These are phyloP conservation scores for Macroramphosus scolopax DNA, from an alignment of 2,797 vertebrate species.

Conservation along the genomic window DNA sequence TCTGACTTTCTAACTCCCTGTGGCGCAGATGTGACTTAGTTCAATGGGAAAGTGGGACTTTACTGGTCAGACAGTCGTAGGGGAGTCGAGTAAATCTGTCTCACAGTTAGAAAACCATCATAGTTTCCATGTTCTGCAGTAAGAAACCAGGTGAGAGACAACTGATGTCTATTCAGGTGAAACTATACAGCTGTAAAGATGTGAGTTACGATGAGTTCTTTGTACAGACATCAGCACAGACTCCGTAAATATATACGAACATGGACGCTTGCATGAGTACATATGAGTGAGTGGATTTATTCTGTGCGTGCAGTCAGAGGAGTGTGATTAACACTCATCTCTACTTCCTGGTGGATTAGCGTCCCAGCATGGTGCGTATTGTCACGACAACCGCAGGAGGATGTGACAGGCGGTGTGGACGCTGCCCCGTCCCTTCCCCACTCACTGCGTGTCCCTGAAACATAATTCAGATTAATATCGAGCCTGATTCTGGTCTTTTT, in stretches of 20 bases:
- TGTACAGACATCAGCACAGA: too few species aligned
- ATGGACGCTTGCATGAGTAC: neutral
- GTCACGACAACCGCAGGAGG: constrained; percentile 27
- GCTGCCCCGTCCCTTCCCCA: neutral
- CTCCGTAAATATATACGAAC: too few species aligned
- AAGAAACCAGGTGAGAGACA: too few species aligned
- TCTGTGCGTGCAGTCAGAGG: constrained; percentile 47
- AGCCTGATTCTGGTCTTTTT: too few species aligned
- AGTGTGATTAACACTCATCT: constrained; percentile 60
- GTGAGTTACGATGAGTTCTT: too few species aligned
- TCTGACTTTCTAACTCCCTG: constrained; percentile 16
- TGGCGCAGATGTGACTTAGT: constrained; percentile 18
- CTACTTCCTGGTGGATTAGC: constrained; percentile 58
- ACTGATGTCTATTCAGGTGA: too few species aligned
- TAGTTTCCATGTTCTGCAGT: too few species aligned
- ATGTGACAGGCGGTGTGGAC: constrained; percentile 24
- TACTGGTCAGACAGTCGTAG: constrained; percentile 9
- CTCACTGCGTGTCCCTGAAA: neutral
- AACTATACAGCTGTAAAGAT: too few species aligned
- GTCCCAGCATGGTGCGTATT: constrained; percentile 15
- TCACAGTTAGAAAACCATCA: too few species aligned
- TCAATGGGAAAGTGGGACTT: neutral
- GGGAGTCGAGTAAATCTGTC: neutral
- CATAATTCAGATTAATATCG: too few species aligned
- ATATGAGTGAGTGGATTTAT: constrained; percentile 36